phyloP scores from a whole-genome alignment of 1,140 invertebrate species.

The Habropoda laboriosa region DNA sequence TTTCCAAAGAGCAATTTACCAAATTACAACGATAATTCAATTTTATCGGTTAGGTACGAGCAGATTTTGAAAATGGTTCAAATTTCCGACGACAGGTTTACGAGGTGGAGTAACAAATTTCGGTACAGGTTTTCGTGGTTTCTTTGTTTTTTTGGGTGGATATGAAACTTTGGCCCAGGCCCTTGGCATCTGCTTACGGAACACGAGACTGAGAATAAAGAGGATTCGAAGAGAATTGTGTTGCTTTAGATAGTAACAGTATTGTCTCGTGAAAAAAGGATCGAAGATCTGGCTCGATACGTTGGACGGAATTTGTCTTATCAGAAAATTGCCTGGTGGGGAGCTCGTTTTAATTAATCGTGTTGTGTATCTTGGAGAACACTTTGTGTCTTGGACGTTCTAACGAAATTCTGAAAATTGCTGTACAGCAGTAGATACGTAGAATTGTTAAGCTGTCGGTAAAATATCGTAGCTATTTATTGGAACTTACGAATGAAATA shows the following conservation, averaged over 20 bases:
- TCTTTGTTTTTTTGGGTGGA: not conserved
- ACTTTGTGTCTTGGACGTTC: too few species aligned
- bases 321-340: too few species aligned
- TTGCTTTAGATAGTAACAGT: not conserved
- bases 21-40: not conserved
- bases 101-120: not conserved
- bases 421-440: too few species aligned
- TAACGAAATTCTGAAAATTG: too few species aligned
- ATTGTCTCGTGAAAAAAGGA: not conserved
- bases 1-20: too few species aligned
- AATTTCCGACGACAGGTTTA: not conserved
- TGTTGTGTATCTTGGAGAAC: too few species aligned
- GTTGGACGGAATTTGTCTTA: too few species aligned
- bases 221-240: not conserved
- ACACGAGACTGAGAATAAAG: not conserved
- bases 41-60: not conserved
- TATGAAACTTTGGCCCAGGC: slow-evolving; percentile 11
- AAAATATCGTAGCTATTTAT: too few species aligned
- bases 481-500: too few species aligned
- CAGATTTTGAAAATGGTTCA: not conserved
- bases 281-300: too few species aligned
- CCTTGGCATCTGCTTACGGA: not conserved
- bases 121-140: not conserved
- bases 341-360: too few species aligned
- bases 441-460: too few species aligned